These are phyloP conservation scores for Drosophila mayaguana DNA, from an alignment of 2,888 invertebrate species.

Conservation along the genomic window DNA sequence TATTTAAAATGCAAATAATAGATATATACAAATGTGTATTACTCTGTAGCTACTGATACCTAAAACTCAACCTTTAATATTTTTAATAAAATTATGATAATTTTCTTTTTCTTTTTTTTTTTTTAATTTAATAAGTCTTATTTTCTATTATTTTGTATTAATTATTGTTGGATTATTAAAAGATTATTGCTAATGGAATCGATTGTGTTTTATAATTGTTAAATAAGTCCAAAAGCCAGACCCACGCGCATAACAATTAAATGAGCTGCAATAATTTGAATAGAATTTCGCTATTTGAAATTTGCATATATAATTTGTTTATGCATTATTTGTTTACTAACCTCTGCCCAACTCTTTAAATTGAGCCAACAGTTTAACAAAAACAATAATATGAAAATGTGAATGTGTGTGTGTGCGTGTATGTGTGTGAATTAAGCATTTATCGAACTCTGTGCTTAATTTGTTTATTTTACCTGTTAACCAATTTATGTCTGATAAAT, in stretches of 20 bases:
- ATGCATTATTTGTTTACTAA: conserved; percentile 10
- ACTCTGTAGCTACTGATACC: too few species aligned
- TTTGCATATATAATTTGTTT: conserved; percentile 18
- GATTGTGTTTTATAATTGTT: background rate
- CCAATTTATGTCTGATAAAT: conserved; percentile 73
- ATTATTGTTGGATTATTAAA: background rate
- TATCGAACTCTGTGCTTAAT: conserved; percentile 69
- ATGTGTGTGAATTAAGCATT: conserved; percentile 43
- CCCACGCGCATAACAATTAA: background rate
- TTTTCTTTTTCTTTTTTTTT: too few species aligned
- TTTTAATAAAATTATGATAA: too few species aligned
- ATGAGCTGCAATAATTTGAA: conserved; percentile 4
- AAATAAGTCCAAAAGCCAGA: background rate
- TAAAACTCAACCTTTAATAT: too few species aligned
- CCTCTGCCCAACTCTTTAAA: conserved; percentile 5
- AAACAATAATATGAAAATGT: conserved; percentile 1
- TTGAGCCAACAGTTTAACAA: conserved; percentile 6
- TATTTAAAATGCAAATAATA: too few species aligned
- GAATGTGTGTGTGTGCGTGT: background rate
- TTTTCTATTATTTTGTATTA: too few species aligned
- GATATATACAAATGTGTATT: too few species aligned
- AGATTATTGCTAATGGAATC: background rate
- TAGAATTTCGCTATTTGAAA: background rate
- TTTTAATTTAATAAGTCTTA: too few species aligned
- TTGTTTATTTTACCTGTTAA: conserved; percentile 78